Evolutionary conservation across 2,888 invertebrate genomes (phyloP), one percentile per base, ranked within the genome.

Genomic region (Nemoura dubitans): DNA sequence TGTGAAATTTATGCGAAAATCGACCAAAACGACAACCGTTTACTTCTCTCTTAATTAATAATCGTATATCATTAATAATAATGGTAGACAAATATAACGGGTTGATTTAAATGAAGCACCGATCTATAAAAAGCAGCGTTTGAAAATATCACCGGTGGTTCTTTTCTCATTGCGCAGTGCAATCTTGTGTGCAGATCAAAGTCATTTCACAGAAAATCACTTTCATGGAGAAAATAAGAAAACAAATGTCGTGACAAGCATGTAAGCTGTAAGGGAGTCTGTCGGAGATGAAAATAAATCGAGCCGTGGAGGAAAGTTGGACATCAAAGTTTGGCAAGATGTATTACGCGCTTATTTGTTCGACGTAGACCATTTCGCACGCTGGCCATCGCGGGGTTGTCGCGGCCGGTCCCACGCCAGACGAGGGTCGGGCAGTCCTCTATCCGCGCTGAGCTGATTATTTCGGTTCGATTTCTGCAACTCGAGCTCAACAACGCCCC

Each of bases 211-310:
- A 59, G 59, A 59, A 59, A 59, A 59, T 59, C 59, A 59, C 59
- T 59, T 59, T 59, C 59, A 59, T 59, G 59, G 36, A 36, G 36
- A 59, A 59, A 59, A 59, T 59, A 59, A 59, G 59, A 59, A 59
- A 59, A 59, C 59, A 59, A 59, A 59, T 59, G 59, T 59, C 59
- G 59, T 59, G 59, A 59, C 59, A 59, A 59, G 59, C 59, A 59
- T 59, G 21, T 59, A 59, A 59, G 59, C 59, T 59, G 59, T 59
- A 21, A 59, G 21, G 21, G 59, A 59, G 59, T 59, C 59, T 21
- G 59, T 59, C 16, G 3, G 6, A 59, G 59, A 59, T 59, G 59
- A 21, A 59, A 59, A 59, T 59, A 59, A 59, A 59, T 59, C 21
- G 59, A 59, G 14, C 14, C 21, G 21, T 59, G 14, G 59, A 59